Evolutionary conservation across 2,113 vertebrate genomes (phyloP).

Genomic region (Dolichotis patagonum): DNA sequence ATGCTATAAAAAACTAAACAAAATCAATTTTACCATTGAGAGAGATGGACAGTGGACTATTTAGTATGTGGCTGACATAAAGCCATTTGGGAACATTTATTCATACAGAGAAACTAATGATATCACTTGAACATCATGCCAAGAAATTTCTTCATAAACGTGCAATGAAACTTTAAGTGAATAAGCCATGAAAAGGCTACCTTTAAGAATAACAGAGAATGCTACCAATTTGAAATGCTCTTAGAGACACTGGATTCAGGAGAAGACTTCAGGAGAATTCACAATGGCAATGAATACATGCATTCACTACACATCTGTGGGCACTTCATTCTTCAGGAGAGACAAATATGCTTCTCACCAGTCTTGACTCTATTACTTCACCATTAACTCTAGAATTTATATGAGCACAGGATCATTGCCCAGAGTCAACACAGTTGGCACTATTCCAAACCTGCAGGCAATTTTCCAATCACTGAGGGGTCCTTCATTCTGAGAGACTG

Average conservation of each 20-base stretch:
- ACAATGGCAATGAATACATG: slow-evolving; percentile 50
- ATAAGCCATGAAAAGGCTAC: slow-evolving; percentile 49
- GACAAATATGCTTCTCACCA: slow-evolving; percentile 67
- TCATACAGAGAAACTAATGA: slow-evolving; percentile 67
- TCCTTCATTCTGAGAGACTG: slow-evolving; percentile 53
- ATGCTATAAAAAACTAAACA: slow-evolving; percentile 55
- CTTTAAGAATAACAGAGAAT: slow-evolving; percentile 70
- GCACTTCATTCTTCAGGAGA: slow-evolving; percentile 48
- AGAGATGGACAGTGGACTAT: slow-evolving; percentile 39
- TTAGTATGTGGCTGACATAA: slow-evolving; percentile 65
- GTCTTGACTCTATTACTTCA: slow-evolving; percentile 51
- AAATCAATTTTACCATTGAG: slow-evolving; percentile 63
- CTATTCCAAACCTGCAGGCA: slow-evolving; percentile 54
- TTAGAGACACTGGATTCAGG: slow-evolving; percentile 55
- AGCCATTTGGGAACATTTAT: slow-evolving; percentile 71
- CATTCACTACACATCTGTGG: slow-evolving; percentile 51
- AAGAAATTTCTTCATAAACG: slow-evolving; percentile 31
- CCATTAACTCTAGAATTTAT: slow-evolving; percentile 47
- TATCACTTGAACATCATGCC: slow-evolving; percentile 54
- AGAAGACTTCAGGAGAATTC: slow-evolving; percentile 49
- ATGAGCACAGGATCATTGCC: neutral
- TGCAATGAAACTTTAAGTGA: slow-evolving; percentile 73
- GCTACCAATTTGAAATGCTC: slow-evolving; percentile 62
- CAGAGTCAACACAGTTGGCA: neutral
- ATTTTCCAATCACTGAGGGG: slow-evolving; percentile 52